Percentiles rank a stretch among this genome's conserved stretches.
Evolutionary conservation across 2,797 vertebrate species (phyloP).

Genomic region (Lepidocolaptes lacrymiger): DNA sequence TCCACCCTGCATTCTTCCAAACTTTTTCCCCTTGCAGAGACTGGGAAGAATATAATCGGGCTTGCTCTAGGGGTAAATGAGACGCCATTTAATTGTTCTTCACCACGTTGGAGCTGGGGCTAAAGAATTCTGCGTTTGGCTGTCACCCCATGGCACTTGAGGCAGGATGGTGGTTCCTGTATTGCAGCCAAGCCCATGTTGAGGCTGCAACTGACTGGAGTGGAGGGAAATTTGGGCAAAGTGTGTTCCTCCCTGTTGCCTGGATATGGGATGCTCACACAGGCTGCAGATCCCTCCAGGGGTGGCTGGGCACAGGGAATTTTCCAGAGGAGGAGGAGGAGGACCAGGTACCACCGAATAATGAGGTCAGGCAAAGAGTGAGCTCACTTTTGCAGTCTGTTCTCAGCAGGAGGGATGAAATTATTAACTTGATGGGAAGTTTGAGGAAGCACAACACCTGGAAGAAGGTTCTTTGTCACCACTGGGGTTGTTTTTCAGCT

Average conservation of each 20-base stretch:
- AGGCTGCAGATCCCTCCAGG: background rate
- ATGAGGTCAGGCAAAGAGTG: background rate
- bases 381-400: background rate
- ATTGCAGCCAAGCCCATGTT: background rate
- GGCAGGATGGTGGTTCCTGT: background rate
- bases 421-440: background rate
- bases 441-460: background rate
- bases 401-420: background rate
- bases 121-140: background rate
- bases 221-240: background rate
- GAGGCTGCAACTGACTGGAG: background rate
- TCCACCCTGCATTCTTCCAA: background rate
- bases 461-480: background rate
- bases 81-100: background rate
- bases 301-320: background rate
- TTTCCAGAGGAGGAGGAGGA: background rate
- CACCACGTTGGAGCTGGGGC: background rate
- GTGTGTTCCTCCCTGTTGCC: background rate
- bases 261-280: background rate
- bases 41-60: background rate
- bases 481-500: background rate
- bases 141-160: background rate
- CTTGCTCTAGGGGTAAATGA: background rate
- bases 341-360: background rate
- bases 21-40: background rate